phyloP scores from a whole-genome alignment of 2,113 vertebrate species.

The Osmerus mordax region DNA sequence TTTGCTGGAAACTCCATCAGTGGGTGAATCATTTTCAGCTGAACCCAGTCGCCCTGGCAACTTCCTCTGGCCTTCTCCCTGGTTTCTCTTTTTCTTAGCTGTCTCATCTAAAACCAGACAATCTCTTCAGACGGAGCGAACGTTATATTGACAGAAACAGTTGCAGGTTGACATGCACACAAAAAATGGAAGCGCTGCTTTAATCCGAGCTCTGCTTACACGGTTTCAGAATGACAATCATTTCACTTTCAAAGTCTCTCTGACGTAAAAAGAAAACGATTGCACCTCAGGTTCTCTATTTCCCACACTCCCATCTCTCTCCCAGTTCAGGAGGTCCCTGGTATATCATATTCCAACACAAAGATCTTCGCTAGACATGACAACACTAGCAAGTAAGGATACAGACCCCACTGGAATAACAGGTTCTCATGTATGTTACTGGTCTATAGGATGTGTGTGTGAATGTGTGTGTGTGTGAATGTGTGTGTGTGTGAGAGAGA shows the following conservation, averaged over 20 bases:
- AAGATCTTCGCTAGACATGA: constrained; percentile 38
- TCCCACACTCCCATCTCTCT: constrained; percentile 37
- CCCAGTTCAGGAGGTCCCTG: constrained; percentile 30
- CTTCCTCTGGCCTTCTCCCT: constrained; percentile 29
- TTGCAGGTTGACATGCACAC: neutral
- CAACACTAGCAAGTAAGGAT: neutral
- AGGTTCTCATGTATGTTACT: neutral
- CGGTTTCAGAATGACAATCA: constrained; percentile 37
- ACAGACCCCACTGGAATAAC: neutral
- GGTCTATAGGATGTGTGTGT: neutral
- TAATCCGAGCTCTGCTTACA: neutral
- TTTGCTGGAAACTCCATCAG: constrained; percentile 74
- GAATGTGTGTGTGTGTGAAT: constrained; percentile 5
- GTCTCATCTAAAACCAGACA: constrained; percentile 28
- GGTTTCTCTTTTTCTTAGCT: constrained; percentile 22
- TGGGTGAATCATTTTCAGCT: constrained; percentile 68
- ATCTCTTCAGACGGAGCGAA: neutral
- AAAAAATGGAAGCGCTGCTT: neutral
- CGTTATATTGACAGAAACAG: neutral
- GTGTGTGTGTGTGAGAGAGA: constrained; percentile 16
- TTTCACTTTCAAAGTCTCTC: constrained; percentile 39
- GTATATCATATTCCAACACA: constrained; percentile 29
- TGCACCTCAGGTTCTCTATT: constrained; percentile 37
- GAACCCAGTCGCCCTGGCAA: constrained; percentile 43
- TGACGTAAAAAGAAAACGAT: neutral